phyloP scores from a whole-genome alignment of 1,140 invertebrate species.

The Vollenhovia emeryi region DNA sequence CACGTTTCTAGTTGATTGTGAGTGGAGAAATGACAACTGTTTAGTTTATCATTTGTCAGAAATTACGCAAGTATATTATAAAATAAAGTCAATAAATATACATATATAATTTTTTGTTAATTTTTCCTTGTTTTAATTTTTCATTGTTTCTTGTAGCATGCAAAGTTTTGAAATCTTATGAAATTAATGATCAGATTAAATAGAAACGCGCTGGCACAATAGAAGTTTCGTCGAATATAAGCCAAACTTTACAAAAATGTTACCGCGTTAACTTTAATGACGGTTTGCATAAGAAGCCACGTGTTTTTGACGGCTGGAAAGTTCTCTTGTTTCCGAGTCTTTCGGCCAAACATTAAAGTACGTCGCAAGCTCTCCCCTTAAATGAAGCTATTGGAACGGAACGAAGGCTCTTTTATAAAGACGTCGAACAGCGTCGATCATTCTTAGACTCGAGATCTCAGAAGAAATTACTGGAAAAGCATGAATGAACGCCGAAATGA shows the following conservation, averaged over 20 bases:
- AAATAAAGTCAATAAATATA: too few relatives aligned
- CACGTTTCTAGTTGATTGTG: too few relatives aligned
- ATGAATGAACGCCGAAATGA: neutral
- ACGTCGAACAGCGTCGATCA: conserved; percentile 16
- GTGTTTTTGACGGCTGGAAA: conserved; percentile 38
- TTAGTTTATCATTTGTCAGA: too few relatives aligned
- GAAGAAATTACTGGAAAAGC: conserved; percentile 7
- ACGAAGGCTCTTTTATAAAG: conserved; percentile 21
- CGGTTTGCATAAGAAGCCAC: neutral
- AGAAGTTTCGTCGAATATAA: neutral
- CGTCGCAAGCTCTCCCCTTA: conserved; percentile 11
- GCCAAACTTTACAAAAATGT: conserved; percentile 8
- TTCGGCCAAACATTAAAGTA: conserved; percentile 40
- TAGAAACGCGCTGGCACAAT: neutral
- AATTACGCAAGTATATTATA: too few relatives aligned
- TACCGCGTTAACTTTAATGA: conserved; percentile 28
- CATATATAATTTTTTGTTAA: neutral
- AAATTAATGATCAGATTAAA: conserved; percentile 11
- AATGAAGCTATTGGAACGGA: conserved; percentile 44
- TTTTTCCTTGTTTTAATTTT: neutral
- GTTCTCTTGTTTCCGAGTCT: conserved; percentile 10
- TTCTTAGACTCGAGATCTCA: neutral
- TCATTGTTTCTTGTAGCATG: neutral
- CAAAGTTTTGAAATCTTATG: conserved; percentile 13
- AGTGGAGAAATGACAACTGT: too few relatives aligned